Base-by-base conservation (phyloP, 2,888 invertebrate species). In the Lasioglossum oenotherae region DNA sequence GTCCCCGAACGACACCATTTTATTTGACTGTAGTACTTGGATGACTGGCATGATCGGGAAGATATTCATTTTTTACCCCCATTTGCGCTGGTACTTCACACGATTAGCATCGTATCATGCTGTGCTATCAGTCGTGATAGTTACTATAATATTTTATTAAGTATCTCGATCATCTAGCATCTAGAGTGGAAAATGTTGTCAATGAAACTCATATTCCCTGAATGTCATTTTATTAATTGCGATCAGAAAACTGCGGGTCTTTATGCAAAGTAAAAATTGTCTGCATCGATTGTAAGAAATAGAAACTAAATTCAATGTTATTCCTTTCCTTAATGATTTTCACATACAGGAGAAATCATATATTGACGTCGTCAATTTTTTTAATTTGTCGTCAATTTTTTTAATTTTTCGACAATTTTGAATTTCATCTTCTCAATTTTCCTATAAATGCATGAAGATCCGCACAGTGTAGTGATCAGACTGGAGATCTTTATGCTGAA, bases 21-120 rank as follows among this genome's bases (percentile, higher is more conserved):
- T 57, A 4, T 27, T 27, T 2, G 0, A 4, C 12, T n/a, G 57
- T 27, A 27, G 4, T 4, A 12, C 0, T 27, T 3, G 2, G 8
- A n/a, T 57, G 10, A 57, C 4, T 27, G 60, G 60, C 27, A 57
- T 12, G 4, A 12, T 12, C 27, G 23, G 3, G 8, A 53, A 23
- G 1, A 10, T 53, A 23, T 53, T 23, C 0, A 23, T 53, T 53
- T 53, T 6, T 53, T 8, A 23, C 23, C 23, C 0, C 5, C 23
- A 8, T 8, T 53, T 53, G 0, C 23, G 0, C 23, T 53, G 8
- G 2, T 53, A 53, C 23, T 23, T 53, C 2, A 23, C 2, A 6
- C 8, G 53, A 53, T 53, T 53, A 53, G 53, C 23, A 10, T 53
- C 53, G 3, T 23, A 49, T 49, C 19, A 49, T 10, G 53, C 3